These are phyloP conservation scores for Synanceia verrucosa DNA, from an alignment of 2,797 vertebrate species.

Conservation along the genomic window DNA sequence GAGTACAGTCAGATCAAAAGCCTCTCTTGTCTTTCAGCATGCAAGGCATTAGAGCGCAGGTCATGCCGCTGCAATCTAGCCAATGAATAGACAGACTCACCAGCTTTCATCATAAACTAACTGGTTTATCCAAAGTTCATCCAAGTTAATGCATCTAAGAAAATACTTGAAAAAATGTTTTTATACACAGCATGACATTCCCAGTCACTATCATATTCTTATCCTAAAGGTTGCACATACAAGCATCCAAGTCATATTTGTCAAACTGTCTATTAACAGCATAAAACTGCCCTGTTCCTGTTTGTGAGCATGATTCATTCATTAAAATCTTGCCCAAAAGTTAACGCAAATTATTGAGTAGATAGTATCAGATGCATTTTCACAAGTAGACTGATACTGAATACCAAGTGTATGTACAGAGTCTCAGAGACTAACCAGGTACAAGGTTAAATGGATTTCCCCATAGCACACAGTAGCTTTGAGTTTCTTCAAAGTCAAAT, in stretches of 20 bases:
- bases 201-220: rapidly evolving
- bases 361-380: neutral
- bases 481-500: neutral
- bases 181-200: neutral
- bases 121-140: conserved; percentile 3
- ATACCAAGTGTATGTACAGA: neutral
- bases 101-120: conserved; percentile 10
- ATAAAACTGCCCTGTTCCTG: neutral
- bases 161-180: neutral
- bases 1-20: conserved; percentile 40
- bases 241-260: neutral
- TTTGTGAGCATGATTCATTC: neutral
- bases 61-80: conserved; percentile 17
- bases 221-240: neutral
- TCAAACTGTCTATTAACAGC: neutral
- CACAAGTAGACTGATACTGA: neutral
- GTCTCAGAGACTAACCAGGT: neutral
- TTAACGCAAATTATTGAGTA: too few species aligned
- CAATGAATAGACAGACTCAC: conserved; percentile 1
- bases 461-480: neutral
- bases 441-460: neutral
- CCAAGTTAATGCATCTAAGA: neutral
- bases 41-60: conserved; percentile 25
- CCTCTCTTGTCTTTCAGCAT: conserved; percentile 32
- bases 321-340: neutral